A percentile compares a stretch with the other conserved stretches of the same genome.
These are phyloP conservation scores for Dascyllus trimaculatus DNA, from an alignment of 2,113 vertebrate species.

Conservation along the genomic window DNA sequence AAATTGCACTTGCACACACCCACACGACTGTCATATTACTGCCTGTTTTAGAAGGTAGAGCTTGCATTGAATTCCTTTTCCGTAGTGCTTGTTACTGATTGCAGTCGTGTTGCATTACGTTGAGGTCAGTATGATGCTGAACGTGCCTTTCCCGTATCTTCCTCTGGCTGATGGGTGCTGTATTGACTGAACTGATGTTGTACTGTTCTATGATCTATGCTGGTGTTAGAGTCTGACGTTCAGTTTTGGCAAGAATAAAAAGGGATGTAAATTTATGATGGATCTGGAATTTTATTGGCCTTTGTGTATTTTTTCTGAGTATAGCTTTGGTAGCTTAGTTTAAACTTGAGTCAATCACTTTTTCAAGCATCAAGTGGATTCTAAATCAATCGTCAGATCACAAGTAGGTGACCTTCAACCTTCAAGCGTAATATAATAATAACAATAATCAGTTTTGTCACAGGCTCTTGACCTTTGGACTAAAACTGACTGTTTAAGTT, in stretches of 20 bases:
- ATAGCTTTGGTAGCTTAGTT: neutral
- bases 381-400: conserved; percentile 62
- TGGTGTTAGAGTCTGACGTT: conserved; percentile 1
- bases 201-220: conserved; percentile 9
- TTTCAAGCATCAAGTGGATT: conserved; percentile 24
- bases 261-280: neutral
- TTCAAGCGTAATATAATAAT: conserved; percentile 29
- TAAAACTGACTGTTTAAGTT: conserved; percentile 37
- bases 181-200: conserved; percentile 26
- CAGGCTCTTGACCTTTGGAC: conserved; percentile 38
- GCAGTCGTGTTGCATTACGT: conserved; percentile 22
- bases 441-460: conserved; percentile 49
- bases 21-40: conserved; percentile 29
- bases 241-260: neutral
- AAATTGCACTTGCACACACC: conserved; percentile 8
- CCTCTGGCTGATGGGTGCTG: neutral
- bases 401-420: conserved; percentile 42
- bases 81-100: conserved; percentile 24
- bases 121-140: conserved; percentile 22
- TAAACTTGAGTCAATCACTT: conserved; percentile 1
- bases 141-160: conserved; percentile 27
- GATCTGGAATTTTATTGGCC: neutral
- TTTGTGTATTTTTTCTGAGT: neutral
- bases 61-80: conserved; percentile 17
- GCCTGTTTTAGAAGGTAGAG: conserved; percentile 30